Conservation (phyloP, 2,113 vertebrate genomes). For the Phyllostomus discolor region DNA sequence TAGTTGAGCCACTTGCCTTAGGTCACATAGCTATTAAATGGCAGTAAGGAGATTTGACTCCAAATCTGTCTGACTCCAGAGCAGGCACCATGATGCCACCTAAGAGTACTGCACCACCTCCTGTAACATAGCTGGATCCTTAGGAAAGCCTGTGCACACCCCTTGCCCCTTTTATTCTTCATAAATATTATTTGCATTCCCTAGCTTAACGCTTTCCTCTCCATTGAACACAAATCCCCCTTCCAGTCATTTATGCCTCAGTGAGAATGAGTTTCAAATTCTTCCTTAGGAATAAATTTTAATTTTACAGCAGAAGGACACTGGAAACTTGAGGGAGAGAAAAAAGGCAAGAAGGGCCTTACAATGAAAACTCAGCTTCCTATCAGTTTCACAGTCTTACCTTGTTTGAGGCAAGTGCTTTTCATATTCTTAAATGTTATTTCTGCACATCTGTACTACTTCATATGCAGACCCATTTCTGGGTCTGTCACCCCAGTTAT, state of each 20-base stretch:
- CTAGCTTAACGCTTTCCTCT: constrained; percentile 32
- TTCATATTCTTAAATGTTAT: neutral
- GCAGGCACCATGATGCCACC: neutral
- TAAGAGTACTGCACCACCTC: neutral
- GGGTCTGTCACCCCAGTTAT: neutral
- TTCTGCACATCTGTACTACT: neutral
- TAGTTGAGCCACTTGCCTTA: constrained; percentile 11
- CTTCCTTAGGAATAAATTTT: constrained; percentile 29
- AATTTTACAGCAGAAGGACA: constrained; percentile 43
- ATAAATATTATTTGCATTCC: neutral
- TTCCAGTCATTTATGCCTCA: constrained; percentile 44
- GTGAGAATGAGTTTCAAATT: constrained; percentile 38
- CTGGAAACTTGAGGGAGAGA: neutral
- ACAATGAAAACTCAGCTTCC: neutral
- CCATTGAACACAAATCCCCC: constrained; percentile 18
- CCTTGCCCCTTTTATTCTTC: neutral
- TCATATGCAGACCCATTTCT: neutral
- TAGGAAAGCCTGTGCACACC: neutral
- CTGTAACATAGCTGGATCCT: neutral
- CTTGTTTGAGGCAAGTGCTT: neutral
- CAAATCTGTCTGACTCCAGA: neutral
- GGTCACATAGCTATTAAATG: neutral
- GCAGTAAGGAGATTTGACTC: neutral
- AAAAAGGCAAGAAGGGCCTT: neutral
- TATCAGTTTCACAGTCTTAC: neutral